phyloP scores from a whole-genome alignment of 2,888 invertebrate genomes.

The Drosophila yooni region DNA sequence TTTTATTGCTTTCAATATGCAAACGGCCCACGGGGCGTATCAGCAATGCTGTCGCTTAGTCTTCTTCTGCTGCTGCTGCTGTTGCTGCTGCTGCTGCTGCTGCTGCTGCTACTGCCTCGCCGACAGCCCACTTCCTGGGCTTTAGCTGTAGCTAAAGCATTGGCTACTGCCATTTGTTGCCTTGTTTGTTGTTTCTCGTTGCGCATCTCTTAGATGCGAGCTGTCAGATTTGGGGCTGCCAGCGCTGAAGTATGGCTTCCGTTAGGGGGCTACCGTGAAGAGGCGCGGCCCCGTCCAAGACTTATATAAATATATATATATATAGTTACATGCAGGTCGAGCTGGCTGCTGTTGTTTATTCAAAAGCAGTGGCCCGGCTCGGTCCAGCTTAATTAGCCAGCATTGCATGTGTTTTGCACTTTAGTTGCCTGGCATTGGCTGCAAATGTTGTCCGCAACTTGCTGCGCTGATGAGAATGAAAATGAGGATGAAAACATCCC shows the following conservation, averaged over 20 bases:
- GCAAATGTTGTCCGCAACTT: constrained; percentile 58
- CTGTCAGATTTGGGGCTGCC: constrained; percentile 72
- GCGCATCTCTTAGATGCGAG: constrained; percentile 74
- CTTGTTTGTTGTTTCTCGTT: constrained; percentile 35
- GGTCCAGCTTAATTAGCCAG: constrained; percentile 70
- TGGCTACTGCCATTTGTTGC: constrained; percentile 51
- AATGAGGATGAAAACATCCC: constrained; percentile 41
- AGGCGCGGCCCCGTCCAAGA: constrained; percentile 41
- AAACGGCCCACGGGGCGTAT: constrained; percentile 73
- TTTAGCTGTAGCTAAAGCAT: constrained; percentile 18
- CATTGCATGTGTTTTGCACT: constrained; percentile 77
- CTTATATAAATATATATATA: background rate
- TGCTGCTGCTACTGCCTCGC: constrained; percentile 12
- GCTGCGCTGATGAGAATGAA: constrained; percentile 37
- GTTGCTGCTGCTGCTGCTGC: constrained; percentile 4
- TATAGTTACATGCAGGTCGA: constrained; percentile 8
- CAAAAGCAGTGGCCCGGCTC: constrained; percentile 64
- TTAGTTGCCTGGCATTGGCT: constrained; percentile 35
- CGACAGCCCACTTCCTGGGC: constrained; percentile 66
- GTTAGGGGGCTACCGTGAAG: constrained; percentile 76
- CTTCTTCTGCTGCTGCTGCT: background rate
- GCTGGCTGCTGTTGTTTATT: constrained; percentile 29
- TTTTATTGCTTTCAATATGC: constrained; percentile 74
- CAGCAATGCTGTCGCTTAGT: constrained; percentile 49
- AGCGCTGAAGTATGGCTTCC: constrained; percentile 78